These are phyloP conservation scores for Drosophila atripex DNA, from an alignment of 2,888 invertebrate species.

Conservation along the genomic window DNA sequence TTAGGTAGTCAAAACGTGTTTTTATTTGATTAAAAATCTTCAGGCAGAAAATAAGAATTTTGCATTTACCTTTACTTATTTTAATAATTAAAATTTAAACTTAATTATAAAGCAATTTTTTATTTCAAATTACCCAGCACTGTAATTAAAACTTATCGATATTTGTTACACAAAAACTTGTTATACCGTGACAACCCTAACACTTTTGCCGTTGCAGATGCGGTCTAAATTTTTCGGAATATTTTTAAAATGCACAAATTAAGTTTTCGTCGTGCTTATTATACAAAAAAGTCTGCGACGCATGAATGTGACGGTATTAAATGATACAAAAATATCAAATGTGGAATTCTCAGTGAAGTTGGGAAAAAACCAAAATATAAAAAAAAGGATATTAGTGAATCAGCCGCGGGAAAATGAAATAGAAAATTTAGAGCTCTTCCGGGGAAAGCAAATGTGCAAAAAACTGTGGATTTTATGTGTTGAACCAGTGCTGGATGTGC, in stretches of 20 bases:
- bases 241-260: constrained; percentile 29
- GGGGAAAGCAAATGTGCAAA: background rate
- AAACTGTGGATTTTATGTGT: constrained; percentile 5
- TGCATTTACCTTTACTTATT: too few relatives aligned
- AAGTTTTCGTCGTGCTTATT: constrained; percentile 2
- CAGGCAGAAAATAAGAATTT: too few relatives aligned
- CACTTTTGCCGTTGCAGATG: constrained; percentile 24
- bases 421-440: constrained; percentile 17
- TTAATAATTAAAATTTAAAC: background rate
- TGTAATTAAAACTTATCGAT: background rate
- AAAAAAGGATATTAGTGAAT: constrained; percentile 23
- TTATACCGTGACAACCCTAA: constrained; percentile 3
- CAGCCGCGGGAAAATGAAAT: constrained; percentile 23
- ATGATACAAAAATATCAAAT: background rate
- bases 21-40: too few relatives aligned
- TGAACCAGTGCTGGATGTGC: constrained; percentile 25
- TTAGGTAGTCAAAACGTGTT: too few relatives aligned
- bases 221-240: constrained; percentile 28
- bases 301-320: background rate
- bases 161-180: background rate
- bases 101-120: background rate
- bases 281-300: constrained; percentile 11
- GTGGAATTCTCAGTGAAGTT: background rate
- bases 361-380: background rate
- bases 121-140: background rate